Conservation (phyloP, 2,113 vertebrate species). For the Sakesphorus luctuosus region DNA sequence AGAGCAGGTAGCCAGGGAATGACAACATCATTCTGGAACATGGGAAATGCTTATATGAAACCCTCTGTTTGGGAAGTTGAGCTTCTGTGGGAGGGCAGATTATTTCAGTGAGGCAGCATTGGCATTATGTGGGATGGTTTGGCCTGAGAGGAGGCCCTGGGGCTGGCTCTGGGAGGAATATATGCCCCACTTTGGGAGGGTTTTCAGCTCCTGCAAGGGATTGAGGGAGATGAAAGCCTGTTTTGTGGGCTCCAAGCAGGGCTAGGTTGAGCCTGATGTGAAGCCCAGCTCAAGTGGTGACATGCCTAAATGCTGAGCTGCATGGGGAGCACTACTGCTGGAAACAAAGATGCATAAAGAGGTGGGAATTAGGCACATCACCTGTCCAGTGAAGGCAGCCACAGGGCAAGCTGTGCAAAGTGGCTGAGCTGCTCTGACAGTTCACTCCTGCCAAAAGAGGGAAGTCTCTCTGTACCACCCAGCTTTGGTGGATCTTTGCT, state of each 20-base stretch:
- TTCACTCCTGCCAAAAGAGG: background rate
- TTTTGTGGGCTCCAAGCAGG: background rate
- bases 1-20: background rate
- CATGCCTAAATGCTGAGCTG: background rate
- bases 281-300: background rate
- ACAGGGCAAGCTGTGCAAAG: background rate
- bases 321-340: background rate
- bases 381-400: background rate
- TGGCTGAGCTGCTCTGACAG: background rate
- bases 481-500: background rate
- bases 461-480: background rate
- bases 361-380: background rate
- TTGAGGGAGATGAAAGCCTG: background rate
- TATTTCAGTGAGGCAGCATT: background rate
- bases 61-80: background rate
- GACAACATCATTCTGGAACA: background rate
- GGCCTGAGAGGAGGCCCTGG: background rate
- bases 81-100: background rate
- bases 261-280: background rate
- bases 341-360: background rate
- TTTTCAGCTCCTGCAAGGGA: background rate
- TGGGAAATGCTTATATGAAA: background rate
- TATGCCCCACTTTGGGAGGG: background rate
- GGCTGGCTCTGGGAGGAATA: background rate
- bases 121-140: background rate